phyloP scores from a whole-genome alignment of 2,113 vertebrate genomes.

The Burhinus oedicnemus region DNA sequence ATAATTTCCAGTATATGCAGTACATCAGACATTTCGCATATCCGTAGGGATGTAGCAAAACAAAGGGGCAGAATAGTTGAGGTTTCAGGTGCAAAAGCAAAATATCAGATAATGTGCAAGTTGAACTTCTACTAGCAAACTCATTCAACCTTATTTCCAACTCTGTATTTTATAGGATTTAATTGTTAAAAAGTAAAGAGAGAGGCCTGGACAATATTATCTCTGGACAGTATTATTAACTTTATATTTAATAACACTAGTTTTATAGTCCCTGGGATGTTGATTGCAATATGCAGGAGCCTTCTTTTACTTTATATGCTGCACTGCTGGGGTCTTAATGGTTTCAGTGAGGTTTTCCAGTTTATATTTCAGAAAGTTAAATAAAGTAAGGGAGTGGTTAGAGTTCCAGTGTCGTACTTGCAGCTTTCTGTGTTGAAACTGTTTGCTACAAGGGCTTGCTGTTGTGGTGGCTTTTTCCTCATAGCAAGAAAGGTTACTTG shows the following conservation, averaged over 20 bases:
- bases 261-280: slow-evolving; percentile 54
- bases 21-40: neutral
- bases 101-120: neutral
- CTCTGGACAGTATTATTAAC: slow-evolving; percentile 27
- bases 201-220: slow-evolving; percentile 45
- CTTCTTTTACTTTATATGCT: slow-evolving; percentile 42
- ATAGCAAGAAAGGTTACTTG: neutral
- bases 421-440: neutral
- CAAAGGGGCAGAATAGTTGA: neutral
- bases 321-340: slow-evolving; percentile 41
- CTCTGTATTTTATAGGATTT: neutral
- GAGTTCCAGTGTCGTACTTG: neutral
- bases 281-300: slow-evolving; percentile 37
- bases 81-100: neutral
- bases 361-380: slow-evolving; percentile 49
- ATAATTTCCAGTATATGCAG: neutral
- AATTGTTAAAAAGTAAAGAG: slow-evolving; percentile 39
- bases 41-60: neutral
- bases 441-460: neutral
- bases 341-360: slow-evolving; percentile 51
- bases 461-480: neutral
- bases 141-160: neutral
- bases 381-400: slow-evolving; percentile 16
- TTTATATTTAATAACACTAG: slow-evolving; percentile 44
- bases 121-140: neutral